Evolutionary conservation across 1,140 invertebrate genomes (phyloP), one percentile per base, ranked within the genome.

Genomic region (Olivierus martensii): DNA sequence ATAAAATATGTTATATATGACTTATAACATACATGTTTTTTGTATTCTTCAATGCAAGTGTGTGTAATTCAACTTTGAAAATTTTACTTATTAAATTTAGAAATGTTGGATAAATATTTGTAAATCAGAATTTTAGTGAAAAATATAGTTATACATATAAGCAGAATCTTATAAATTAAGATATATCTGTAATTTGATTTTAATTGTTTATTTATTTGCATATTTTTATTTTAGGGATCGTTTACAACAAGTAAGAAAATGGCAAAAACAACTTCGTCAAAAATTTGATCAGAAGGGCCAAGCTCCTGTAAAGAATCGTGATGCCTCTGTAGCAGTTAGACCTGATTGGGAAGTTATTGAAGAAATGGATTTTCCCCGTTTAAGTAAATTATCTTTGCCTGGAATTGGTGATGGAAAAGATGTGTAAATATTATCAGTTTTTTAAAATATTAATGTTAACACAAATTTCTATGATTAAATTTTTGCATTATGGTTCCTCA

Each of bases 311-410:
- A 94, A 94, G 68, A 93, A 94, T 64, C 79, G 96, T 19, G 94
- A 98, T 73, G 92, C 95, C 0, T 99, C 95, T 1, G 95, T 99
- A 0, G 92, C 90, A 52, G 92, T 99, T 2, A 77, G 85, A 47
- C 84, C 93, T 4, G 90, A 92, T 56, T 99, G 96, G 96, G 80
- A 81, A 37, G 93, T 94, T 6, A 87, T 99, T 63, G 92, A 99
- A 61, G 95, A 99, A 68, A 95, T 99, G 87, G 95, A 99, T 72
- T 99, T 99, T 67, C 87, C 88, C 12, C 78, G 93, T 12, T 75
- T 99, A 12, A 79, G 82, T 7, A 99, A 99, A 69, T 73, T 99
- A 0, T 92, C 87, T 43, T 68, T 94, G 49, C 89, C 89, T 2
- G 78, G 77, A 61, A 81, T 96, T 47, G 87, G 87, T 61, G 91